Evolutionary conservation across 2,113 vertebrate genomes (phyloP).

Genomic region (Xiphophorus maculatus): DNA sequence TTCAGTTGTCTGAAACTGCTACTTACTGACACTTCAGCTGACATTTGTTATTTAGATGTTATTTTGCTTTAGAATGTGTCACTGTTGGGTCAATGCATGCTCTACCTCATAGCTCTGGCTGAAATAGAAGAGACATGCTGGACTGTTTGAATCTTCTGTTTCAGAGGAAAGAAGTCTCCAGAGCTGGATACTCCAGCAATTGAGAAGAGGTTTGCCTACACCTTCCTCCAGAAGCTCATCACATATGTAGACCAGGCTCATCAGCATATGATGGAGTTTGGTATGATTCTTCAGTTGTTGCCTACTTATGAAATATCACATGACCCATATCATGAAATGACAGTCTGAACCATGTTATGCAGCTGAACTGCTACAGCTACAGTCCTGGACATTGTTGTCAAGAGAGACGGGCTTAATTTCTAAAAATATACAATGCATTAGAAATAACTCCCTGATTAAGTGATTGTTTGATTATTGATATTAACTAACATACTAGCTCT

Average conservation of each 20-base stretch:
- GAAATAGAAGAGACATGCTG: neutral
- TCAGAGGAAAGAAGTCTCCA: slow-evolving; percentile 89
- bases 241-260: slow-evolving; percentile 93
- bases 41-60: too few species aligned
- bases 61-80: too few species aligned
- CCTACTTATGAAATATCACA: too few species aligned
- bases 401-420: neutral
- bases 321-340: neutral
- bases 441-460: neutral
- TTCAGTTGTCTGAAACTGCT: too few species aligned
- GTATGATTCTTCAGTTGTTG: slow-evolving; percentile 67
- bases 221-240: slow-evolving; percentile 94
- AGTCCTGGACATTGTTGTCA: neutral
- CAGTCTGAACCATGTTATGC: neutral
- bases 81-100: neutral
- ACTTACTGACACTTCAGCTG: too few species aligned
- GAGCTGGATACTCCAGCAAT: slow-evolving; percentile 94
- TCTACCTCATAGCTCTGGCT: too few species aligned
- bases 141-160: neutral
- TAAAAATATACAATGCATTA: neutral
- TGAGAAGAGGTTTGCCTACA: slow-evolving; percentile 96
- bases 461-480: neutral
- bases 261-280: slow-evolving; percentile 92
- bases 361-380: neutral
- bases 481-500: neutral